Percentiles rank a stretch among this genome's conserved stretches.
These are phyloP conservation scores for Bryconaethiops microstoma DNA, from an alignment of 2,797 vertebrate genomes.

Conservation along the genomic window DNA sequence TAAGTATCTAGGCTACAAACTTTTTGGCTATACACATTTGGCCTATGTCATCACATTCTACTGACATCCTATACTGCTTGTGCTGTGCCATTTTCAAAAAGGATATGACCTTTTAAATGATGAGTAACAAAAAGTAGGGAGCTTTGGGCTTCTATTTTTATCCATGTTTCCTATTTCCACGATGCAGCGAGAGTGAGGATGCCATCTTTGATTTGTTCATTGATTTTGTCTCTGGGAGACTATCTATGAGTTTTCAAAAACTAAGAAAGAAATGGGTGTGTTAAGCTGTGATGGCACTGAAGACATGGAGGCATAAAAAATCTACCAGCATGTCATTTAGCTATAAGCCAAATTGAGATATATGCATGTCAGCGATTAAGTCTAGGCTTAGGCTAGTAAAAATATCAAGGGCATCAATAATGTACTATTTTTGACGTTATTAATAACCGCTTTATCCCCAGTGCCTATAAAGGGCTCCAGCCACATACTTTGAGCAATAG, in stretches of 20 bases:
- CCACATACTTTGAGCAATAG: neutral
- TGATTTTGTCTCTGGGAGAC: neutral
- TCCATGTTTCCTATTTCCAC: neutral
- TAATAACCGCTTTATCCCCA: neutral
- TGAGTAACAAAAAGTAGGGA: neutral
- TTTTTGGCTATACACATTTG: too few relatives aligned
- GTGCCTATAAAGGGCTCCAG: neutral
- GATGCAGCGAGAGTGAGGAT: neutral
- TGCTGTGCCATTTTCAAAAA: neutral
- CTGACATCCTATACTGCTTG: neutral
- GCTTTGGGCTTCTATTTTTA: neutral
- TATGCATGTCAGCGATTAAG: neutral
- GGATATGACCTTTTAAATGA: constrained; percentile 16
- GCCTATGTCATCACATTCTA: neutral
- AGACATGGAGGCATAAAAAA: neutral
- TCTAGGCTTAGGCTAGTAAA: neutral
- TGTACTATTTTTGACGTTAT: neutral
- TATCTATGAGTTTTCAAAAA: neutral
- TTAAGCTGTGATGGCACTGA: neutral
- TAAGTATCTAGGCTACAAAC: neutral
- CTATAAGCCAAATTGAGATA: neutral
- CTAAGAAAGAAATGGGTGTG: neutral
- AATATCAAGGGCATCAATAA: neutral
- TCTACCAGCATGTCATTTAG: neutral
- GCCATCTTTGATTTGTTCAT: neutral